These are phyloP conservation scores for Mesochorus sp. DNA, from an alignment of 2,888 invertebrate species.

Conservation along the genomic window DNA sequence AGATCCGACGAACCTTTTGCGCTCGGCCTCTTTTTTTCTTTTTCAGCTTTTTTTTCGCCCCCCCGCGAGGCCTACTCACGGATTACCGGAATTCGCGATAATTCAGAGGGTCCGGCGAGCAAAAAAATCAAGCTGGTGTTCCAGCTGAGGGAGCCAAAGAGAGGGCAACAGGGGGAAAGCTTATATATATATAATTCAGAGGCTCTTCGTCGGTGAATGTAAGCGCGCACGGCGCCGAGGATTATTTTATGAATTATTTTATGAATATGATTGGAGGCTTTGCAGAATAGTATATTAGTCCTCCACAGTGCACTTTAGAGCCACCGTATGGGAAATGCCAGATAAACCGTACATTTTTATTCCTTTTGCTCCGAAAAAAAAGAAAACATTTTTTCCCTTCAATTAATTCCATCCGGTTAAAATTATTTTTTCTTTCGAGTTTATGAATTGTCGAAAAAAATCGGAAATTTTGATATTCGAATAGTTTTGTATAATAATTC, in stretches of 20 bases:
- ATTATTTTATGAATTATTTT: constrained; percentile 59
- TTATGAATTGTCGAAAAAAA: no score
- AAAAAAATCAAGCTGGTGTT: constrained; percentile 47
- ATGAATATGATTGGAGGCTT: constrained; percentile 53
- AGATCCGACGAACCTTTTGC: constrained; percentile 54
- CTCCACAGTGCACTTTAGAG: constrained; percentile 30
- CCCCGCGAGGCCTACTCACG: constrained; percentile 56
- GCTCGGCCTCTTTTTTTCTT: constrained; percentile 63
- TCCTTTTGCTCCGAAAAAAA: neutral
- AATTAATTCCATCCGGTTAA: no score
- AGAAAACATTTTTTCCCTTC: neutral
- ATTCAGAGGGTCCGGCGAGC: constrained; percentile 43
- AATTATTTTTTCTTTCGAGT: no score
- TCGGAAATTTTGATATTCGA: no score
- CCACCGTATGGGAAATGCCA: constrained; percentile 35
- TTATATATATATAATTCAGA: constrained; percentile 39
- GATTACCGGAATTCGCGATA: constrained; percentile 69
- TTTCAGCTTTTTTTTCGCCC: constrained; percentile 40
- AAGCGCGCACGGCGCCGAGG: constrained; percentile 47
- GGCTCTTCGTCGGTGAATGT: constrained; percentile 29
- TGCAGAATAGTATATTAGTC: constrained; percentile 13
- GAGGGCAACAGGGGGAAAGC: constrained; percentile 25
- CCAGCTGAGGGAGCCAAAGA: constrained; percentile 27
- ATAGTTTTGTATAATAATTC: no score
- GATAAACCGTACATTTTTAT: constrained; percentile 22